Evolutionary conservation across 1,140 invertebrate species (phyloP).

Genomic region (Helicoverpa armigera): DNA sequence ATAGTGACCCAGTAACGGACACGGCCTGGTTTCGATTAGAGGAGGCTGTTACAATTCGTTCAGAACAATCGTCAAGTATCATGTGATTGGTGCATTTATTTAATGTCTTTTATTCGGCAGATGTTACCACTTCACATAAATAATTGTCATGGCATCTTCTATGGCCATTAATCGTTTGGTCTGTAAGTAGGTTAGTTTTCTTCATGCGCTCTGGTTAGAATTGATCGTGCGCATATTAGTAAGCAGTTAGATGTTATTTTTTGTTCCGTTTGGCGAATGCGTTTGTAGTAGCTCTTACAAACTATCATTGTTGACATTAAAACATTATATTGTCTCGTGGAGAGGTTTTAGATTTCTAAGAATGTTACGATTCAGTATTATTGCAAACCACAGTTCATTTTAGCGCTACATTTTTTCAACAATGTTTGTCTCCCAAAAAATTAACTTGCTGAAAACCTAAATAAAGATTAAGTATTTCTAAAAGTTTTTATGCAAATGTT

Average conservation of each 20-base stretch:
- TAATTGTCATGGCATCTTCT: background rate
- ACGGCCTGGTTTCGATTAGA: constrained; percentile 64
- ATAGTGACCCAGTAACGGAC: constrained; percentile 64
- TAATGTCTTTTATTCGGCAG: constrained; percentile 31
- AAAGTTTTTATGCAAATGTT: no score
- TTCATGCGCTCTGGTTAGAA: constrained; percentile 4
- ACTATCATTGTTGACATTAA: background rate
- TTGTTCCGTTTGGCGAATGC: background rate
- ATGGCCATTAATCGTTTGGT: constrained; percentile 21
- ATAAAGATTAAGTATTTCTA: no score
- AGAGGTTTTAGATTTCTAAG: background rate
- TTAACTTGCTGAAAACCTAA: no score
- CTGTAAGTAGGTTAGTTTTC: background rate
- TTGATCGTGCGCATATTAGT: constrained; percentile 2
- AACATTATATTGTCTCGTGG: background rate
- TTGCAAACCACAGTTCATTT: background rate
- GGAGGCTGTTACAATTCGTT: constrained; percentile 50
- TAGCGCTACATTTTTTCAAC: no score
- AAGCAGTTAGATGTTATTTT: constrained; percentile 3
- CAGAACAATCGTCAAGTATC: constrained; percentile 55
- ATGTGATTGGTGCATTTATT: constrained; percentile 33
- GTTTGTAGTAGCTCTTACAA: background rate
- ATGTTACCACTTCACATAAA: constrained; percentile 5
- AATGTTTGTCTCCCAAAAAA: no score
- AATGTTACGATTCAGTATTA: background rate